A percentile compares a stretch with the other conserved stretches of the same genome.
Conservation (phyloP, 2,888 invertebrate species). For the Carabus problematicus region DNA sequence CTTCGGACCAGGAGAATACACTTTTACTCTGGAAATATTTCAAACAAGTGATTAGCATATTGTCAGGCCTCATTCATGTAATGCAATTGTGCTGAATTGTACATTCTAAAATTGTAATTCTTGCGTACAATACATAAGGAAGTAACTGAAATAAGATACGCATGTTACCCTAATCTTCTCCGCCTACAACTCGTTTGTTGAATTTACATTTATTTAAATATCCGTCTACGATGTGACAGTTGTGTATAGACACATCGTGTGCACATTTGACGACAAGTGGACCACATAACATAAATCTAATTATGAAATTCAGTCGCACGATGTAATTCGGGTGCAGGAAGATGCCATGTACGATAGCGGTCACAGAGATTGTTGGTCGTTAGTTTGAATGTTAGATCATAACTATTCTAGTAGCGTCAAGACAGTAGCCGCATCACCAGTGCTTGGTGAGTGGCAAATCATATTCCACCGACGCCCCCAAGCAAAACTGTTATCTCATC, state of each 20-base stretch:
- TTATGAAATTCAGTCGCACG: neutral
- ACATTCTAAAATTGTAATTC: too few species aligned
- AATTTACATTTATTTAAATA: too few species aligned
- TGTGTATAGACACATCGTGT: too few species aligned
- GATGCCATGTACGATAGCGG: neutral
- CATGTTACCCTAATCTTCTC: too few species aligned
- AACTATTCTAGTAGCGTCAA: constrained; percentile 20
- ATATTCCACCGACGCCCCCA: constrained; percentile 19
- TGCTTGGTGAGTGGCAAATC: neutral
- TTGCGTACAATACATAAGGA: too few species aligned
- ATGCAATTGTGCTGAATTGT: too few species aligned
- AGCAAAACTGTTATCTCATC: constrained; percentile 16
- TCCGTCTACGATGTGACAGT: neutral
- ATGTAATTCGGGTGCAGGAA: neutral
- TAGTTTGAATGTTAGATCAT: constrained; percentile 21
- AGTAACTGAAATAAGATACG: too few species aligned
- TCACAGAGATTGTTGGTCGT: constrained; percentile 36
- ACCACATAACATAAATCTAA: neutral
- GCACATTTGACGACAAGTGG: neutral
- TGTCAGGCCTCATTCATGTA: too few species aligned
- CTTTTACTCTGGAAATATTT: constrained; percentile 69
- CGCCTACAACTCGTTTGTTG: too few species aligned
- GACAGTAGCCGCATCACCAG: too few species aligned
- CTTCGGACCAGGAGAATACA: constrained; percentile 84
- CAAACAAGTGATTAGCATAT: too few species aligned